Base-by-base conservation (phyloP, 2,888 invertebrate species). In the Peribatodes rhomboidaria region DNA sequence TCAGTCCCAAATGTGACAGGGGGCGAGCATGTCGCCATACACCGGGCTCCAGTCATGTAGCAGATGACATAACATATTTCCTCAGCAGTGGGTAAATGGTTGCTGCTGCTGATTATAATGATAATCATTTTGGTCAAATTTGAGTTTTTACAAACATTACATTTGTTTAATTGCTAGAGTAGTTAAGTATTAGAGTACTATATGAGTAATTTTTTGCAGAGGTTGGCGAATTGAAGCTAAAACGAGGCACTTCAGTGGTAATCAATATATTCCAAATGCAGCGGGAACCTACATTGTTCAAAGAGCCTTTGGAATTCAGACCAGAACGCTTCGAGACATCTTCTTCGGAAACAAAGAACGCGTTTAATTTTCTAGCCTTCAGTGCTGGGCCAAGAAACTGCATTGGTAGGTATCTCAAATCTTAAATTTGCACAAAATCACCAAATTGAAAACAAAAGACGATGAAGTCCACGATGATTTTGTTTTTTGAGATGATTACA, bases 351-450 rank as follows among this genome's bases (percentile, higher is more conserved):
- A 1, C 73, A 77, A 84, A 49, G 80, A 84, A 65, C 78, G 87
- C 70, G 81, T 92, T 94, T 72, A 89, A 89, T 20, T 95, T 93
- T 84, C 76, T 95, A 1, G 94, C 95, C 0, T 95, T 95, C 63
- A 95, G 95, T 72, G 95, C 95, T 9, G 95, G 95, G 0, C 94
- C 95, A 0, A 92, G 95, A 46, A 95, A 95, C 74, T 95, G 95
- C 70, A 94, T 95, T 65, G 94, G 94, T 94, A 78, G 70, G 75
- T 67, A n/a, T 13, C n/a, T 31, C 14, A 16, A 14, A 10, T 31
- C 9, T 27, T 2, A 20, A 44, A 18, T 27, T n/a, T 22, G n/a
- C 9, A 13, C 14, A 9, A 1, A 27, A 47, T 14, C 9, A 27
- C 27, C 13, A 27, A 7, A 27, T n/a, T 27, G 18, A 1, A 18